Percentiles rank a stretch among this genome's conserved stretches.
Evolutionary conservation across 2,888 invertebrate genomes (phyloP).

Genomic region (Helobdella robusta): DNA sequence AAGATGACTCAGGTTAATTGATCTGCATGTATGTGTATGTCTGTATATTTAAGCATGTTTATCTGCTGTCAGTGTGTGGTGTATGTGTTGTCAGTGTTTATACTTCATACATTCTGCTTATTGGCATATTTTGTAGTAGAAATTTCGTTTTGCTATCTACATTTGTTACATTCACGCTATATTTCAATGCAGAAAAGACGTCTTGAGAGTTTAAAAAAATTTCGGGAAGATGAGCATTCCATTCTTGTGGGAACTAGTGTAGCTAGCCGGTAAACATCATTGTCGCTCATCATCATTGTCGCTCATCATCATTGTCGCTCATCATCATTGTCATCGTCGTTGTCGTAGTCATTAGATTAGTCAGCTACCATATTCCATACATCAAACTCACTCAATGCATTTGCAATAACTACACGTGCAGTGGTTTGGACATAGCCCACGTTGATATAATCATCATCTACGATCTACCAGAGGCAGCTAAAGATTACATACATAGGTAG

Average conservation of each 20-base stretch:
- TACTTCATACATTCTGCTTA: too few species aligned
- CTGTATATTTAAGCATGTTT: too few species aligned
- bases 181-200: background rate
- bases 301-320: background rate
- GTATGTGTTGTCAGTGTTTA: too few species aligned
- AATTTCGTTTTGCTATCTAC: background rate
- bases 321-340: background rate
- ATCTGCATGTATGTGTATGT: too few species aligned
- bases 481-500: slow-evolving; percentile 89
- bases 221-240: background rate
- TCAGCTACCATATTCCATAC: background rate
- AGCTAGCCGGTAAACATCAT: background rate
- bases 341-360: background rate
- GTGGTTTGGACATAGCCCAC: slow-evolving; percentile 95
- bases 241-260: slow-evolving; percentile 6
- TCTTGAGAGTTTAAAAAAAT: background rate
- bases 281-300: background rate
- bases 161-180: background rate
- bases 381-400: background rate
- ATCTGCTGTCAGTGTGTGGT: too few species aligned
- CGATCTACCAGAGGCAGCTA: slow-evolving; percentile 94
- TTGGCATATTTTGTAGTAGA: background rate
- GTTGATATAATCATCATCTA: slow-evolving; percentile 95
- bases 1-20: slow-evolving; percentile 95
- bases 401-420: too few species aligned